Base-by-base conservation (phyloP, 2,797 vertebrate species). In the Periparus ater region DNA sequence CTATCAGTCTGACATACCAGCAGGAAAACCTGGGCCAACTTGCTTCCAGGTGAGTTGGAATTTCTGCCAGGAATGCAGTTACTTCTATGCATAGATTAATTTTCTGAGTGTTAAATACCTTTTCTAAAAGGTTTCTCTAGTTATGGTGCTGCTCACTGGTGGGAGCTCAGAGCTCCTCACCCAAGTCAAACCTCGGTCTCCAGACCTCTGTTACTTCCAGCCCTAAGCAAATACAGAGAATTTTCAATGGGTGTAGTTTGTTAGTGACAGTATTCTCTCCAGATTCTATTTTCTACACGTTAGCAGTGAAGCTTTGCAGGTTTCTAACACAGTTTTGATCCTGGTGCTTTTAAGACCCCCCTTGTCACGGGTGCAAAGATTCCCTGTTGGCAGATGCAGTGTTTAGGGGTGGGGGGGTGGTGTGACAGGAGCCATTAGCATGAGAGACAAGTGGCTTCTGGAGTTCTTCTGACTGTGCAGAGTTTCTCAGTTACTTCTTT, bases 1-100 rank as follows among this genome's bases (percentile, higher is more conserved):
- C 96, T 98, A 99, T 96, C 99, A 99, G 95, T 98, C 98, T 9
- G 99, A 99, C 74, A 99, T 99, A 87, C 99, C 99, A 3, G 97
- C 98, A 6, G 99, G 99, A 44, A 99, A 98, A 94, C 99, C 99
- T 4, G 99, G 99, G 68, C 99, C 99, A 26, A 98, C 98, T 5
- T 99, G 99, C 97, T 99, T 99, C 96, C 99, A 99, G 98, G 99
- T 99, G 85, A 95, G 95, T 76, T 70, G 82, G 78, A 34, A 73
- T 70, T 91, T 78, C 40, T 88, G 30, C 45, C 67, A 45, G 76
- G 13, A 89, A 23, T 81, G 73, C 47, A 34, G 30, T 79, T 82
- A 48, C 26, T 79, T 74, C n/a, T 74, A 0, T 27, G 32, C 5
- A 9, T 10, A 23, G 57, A 13, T 85, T 32, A 21, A 12, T 79